Conservation (phyloP, 2,888 invertebrate genomes). For the Isoperla grammatica region DNA sequence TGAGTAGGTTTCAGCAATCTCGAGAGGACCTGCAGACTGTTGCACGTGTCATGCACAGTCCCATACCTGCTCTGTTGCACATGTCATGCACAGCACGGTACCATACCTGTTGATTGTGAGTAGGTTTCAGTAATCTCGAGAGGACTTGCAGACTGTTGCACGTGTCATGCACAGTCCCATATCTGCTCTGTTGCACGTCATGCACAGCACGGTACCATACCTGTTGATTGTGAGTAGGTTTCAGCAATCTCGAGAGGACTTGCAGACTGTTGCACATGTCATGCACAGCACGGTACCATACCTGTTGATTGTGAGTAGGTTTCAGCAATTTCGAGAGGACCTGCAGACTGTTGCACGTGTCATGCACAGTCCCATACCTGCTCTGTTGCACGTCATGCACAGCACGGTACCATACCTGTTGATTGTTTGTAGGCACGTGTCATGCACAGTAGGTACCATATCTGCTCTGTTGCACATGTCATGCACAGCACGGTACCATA, state of each 20-base stretch:
- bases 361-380: no score
- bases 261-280: not conserved
- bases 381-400: not conserved
- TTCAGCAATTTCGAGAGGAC: conserved; percentile 1
- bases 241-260: not conserved
- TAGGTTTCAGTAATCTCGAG: not conserved
- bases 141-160: conserved; percentile 1
- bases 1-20: not conserved
- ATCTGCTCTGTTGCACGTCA: not conserved
- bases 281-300: no score
- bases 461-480: not conserved
- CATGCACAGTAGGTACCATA: not conserved
- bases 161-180: no score
- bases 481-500: no score
- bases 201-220: not conserved
- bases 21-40: not conserved
- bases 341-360: not conserved
- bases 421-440: not conserved
- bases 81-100: no score
- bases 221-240: not conserved
- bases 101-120: no score
- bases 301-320: not conserved
- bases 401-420: not conserved
- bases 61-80: no score
- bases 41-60: no score